phyloP scores from a whole-genome alignment of 1,140 invertebrate genomes.

The Cherax destructor region DNA sequence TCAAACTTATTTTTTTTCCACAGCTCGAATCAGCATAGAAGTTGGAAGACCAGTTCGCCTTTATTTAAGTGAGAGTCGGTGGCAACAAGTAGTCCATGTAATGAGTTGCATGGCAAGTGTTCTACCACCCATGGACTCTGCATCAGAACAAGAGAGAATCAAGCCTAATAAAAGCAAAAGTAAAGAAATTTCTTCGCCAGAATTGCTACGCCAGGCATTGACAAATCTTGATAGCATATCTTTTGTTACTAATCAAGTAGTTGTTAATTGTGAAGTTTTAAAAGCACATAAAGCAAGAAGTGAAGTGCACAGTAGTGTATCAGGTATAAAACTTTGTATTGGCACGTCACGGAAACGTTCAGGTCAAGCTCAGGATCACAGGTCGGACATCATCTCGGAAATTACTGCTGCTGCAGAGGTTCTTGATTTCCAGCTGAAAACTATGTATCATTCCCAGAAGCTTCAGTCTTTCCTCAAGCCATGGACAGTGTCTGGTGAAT shows the following conservation, averaged over 20 bases:
- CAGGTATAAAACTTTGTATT: conserved; percentile 46
- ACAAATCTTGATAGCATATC: conserved; percentile 57
- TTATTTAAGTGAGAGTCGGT: conserved; percentile 61
- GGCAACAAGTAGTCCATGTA: conserved; percentile 62
- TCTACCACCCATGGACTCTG: conserved; percentile 10
- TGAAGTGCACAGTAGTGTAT: conserved; percentile 62
- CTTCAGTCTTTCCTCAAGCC: conserved; percentile 78
- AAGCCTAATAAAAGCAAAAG: not conserved
- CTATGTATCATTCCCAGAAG: conserved; percentile 64
- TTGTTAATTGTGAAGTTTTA: conserved; percentile 56
- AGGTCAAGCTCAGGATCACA: conserved; percentile 27
- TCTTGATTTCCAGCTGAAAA: conserved; percentile 56
- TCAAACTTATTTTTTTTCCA: not conserved
- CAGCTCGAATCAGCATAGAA: conserved; percentile 68
- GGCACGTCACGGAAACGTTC: conserved; percentile 52
- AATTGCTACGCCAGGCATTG: conserved; percentile 40
- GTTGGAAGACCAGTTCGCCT: conserved; percentile 70
- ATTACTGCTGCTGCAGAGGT: conserved; percentile 49
- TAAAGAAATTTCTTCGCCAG: conserved; percentile 26
- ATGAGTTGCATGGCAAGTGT: conserved; percentile 32
- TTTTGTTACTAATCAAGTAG: conserved; percentile 56
- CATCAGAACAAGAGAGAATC: not conserved
- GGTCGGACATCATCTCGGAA: conserved; percentile 55
- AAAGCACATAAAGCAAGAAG: conserved; percentile 52
- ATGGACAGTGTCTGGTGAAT: conserved; percentile 78